Evolutionary conservation across 2,888 invertebrate species (phyloP).

Genomic region (Mesodorylaimus sp.): DNA sequence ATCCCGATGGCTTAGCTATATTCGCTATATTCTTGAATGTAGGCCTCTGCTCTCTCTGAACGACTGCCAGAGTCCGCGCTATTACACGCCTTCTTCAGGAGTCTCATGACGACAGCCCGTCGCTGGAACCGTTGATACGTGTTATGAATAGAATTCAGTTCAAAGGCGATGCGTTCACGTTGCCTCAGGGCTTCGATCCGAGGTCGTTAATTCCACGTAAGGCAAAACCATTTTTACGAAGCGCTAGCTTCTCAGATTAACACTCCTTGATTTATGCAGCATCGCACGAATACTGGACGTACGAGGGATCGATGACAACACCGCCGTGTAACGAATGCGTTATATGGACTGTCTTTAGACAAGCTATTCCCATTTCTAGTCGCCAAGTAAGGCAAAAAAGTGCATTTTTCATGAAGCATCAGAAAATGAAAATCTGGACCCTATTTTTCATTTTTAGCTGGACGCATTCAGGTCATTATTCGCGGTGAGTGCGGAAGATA

Average conservation of each 20-base stretch:
- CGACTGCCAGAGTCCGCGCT: too few relatives aligned
- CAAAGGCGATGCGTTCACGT: constrained; percentile 20
- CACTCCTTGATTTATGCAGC: too few relatives aligned
- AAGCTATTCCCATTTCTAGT: constrained; percentile 30
- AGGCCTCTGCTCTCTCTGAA: too few relatives aligned
- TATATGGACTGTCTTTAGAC: constrained; percentile 32
- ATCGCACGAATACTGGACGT: constrained; percentile 33
- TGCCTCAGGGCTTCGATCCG: too few relatives aligned
- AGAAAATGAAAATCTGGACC: too few relatives aligned
- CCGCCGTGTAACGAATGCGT: constrained; percentile 33
- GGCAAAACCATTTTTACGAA: too few relatives aligned
- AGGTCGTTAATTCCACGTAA: too few relatives aligned
- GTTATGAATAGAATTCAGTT: constrained; percentile 20
- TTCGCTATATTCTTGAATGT: constrained; percentile 27
- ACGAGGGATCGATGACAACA: constrained; percentile 33
- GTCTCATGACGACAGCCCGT: constrained; percentile 25
- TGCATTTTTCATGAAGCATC: too few relatives aligned
- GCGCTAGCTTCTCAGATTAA: too few relatives aligned
- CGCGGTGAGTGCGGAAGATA: constrained; percentile 18
- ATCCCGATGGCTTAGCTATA: constrained; percentile 25
- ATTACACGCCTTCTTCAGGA: constrained; percentile 18
- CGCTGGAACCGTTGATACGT: constrained; percentile 15
- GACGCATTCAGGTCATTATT: constrained; percentile 23
- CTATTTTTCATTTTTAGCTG: too few relatives aligned
- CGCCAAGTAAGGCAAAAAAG: constrained; percentile 27